Percentiles rank a stretch among this genome's conserved stretches.
phyloP scores from a whole-genome alignment of 2,888 invertebrate species.

The Ceriagrion tenellum region DNA sequence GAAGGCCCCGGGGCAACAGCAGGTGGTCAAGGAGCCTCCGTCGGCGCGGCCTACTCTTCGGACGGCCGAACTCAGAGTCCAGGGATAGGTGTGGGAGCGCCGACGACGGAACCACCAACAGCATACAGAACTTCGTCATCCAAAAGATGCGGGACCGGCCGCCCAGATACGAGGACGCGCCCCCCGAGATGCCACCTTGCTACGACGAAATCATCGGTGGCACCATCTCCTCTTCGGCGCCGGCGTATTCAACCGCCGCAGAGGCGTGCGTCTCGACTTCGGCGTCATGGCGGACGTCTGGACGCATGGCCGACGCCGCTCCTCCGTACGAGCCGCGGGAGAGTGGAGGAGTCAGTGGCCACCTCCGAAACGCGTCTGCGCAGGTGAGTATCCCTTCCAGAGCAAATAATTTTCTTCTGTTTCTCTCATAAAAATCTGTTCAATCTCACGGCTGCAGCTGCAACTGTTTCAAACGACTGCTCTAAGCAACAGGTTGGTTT shows the following conservation, averaged over 20 bases:
- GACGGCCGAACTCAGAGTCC: not conserved
- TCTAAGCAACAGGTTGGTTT: too few relatives aligned
- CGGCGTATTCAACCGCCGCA: not conserved
- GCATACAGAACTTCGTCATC: conserved; percentile 72
- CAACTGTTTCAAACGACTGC: too few relatives aligned
- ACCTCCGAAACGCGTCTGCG: too few relatives aligned
- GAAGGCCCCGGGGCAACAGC: not conserved
- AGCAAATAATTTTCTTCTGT: too few relatives aligned
- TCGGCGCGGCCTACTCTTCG: not conserved
- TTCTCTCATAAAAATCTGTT: too few relatives aligned
- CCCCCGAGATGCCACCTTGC: conserved; percentile 74
- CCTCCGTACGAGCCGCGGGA: not conserved
- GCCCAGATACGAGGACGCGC: conserved; percentile 75
- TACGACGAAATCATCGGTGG: conserved; percentile 71
- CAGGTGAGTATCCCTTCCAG: not conserved
- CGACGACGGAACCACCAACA: conserved; percentile 71
- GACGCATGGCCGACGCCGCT: not conserved
- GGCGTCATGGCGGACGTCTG: not conserved
- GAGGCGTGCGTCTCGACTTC: not conserved
- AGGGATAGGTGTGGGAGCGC: conserved; percentile 65
- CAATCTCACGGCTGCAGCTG: too few relatives aligned
- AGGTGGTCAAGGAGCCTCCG: not conserved
- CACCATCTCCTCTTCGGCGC: not conserved
- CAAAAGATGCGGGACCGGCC: conserved; percentile 74
- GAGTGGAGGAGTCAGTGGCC: not conserved